A percentile compares a stretch with the other conserved stretches of the same genome.
phyloP scores from a whole-genome alignment of 1,140 invertebrate species.

The Octopus sinensis region DNA sequence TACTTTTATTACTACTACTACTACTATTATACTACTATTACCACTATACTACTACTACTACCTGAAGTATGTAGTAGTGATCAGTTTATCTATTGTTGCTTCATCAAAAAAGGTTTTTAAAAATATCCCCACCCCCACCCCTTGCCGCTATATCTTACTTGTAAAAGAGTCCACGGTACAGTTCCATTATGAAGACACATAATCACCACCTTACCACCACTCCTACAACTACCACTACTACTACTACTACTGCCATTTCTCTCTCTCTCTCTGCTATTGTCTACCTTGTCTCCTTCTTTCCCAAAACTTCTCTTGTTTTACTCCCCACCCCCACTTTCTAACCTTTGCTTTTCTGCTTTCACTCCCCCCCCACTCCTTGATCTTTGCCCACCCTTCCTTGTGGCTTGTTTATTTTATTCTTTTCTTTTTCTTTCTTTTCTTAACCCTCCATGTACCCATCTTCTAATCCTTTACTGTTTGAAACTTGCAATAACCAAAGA shows the following conservation, averaged over 20 bases:
- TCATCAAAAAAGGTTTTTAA: neutral
- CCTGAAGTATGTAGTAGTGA: neutral
- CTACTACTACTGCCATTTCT: neutral
- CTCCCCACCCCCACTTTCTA: neutral
- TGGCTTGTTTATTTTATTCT: too few relatives aligned
- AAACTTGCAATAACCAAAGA: too few relatives aligned
- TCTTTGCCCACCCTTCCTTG: neutral
- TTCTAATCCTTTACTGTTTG: too few relatives aligned
- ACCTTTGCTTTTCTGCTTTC: neutral
- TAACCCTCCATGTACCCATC: too few relatives aligned
- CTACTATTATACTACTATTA: neutral
- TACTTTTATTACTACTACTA: neutral
- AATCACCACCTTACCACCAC: neutral
- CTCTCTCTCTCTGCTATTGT: neutral
- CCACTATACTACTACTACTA: neutral
- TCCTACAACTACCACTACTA: neutral
- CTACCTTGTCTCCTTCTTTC: neutral
- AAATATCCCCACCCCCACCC: neutral
- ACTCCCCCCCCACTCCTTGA: neutral
- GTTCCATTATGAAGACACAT: neutral
- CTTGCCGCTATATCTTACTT: neutral
- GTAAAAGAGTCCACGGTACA: constrained; percentile 3
- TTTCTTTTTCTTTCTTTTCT: too few relatives aligned
- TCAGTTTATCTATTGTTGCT: neutral
- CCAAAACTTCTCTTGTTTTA: neutral